Conservation (phyloP, 2,797 vertebrate species). For the Zalophus californianus region DNA sequence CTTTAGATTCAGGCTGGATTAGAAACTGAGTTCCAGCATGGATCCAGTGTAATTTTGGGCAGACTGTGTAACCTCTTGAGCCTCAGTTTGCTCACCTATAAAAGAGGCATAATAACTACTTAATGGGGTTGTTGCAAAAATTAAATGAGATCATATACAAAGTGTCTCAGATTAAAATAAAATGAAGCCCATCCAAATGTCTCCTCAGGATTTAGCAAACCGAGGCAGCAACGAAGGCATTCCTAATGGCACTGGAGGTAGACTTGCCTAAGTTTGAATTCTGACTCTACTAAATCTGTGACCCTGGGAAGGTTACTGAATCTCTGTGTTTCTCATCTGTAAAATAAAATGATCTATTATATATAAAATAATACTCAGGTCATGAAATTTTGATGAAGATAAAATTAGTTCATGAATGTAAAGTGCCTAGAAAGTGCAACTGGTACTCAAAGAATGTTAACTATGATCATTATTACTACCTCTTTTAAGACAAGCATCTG, state of each 20-base stretch:
- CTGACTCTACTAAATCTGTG: conserved; percentile 1
- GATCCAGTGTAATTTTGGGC: neutral
- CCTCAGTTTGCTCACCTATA: neutral
- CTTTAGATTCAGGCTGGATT: conserved; percentile 2
- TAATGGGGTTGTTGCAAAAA: neutral
- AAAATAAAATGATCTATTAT: conserved; percentile 23
- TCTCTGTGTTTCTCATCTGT: conserved; percentile 16
- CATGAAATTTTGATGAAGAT: conserved; percentile 24
- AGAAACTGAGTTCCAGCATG: neutral
- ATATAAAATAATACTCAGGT: conserved; percentile 4
- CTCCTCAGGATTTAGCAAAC: neutral
- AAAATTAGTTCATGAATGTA: neutral
- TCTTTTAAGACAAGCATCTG: conserved; percentile 18
- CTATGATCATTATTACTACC: neutral
- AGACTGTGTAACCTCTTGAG: neutral
- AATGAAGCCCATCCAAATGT: conserved; percentile 1
- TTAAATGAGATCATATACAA: conserved; percentile 25
- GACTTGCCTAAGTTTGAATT: neutral
- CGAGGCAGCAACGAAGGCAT: neutral
- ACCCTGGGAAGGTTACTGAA: neutral
- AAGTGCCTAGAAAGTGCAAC: conserved; percentile 13
- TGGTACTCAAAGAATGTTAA: neutral
- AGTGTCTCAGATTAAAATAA: conserved; percentile 47
- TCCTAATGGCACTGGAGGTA: neutral
- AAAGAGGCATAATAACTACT: conserved; percentile 18